Evolutionary conservation across 1,140 invertebrate species (phyloP).

Genomic region (Trachymyrmex cornetzi): DNA sequence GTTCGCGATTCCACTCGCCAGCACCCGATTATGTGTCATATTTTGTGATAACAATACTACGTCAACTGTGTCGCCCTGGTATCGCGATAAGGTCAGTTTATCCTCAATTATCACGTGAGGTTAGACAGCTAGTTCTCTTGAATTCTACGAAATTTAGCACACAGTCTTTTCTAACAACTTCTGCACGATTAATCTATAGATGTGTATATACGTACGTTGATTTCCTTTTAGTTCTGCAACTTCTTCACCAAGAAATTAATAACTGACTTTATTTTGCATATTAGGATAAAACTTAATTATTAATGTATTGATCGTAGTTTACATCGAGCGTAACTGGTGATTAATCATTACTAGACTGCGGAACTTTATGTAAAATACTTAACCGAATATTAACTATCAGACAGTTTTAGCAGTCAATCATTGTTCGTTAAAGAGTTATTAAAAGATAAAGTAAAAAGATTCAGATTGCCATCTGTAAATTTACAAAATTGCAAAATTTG

Average conservation of each 20-base stretch:
- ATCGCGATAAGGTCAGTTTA: slow-evolving; percentile 19
- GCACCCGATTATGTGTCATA: slow-evolving; percentile 45
- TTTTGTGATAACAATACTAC: slow-evolving; percentile 8
- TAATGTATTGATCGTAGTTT: background rate
- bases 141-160: background rate
- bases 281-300: background rate
- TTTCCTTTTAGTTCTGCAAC: background rate
- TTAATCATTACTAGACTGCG: too few species aligned
- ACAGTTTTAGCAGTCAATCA: too few species aligned
- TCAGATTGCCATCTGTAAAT: too few species aligned
- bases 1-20: background rate
- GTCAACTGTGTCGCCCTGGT: background rate
- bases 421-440: too few species aligned
- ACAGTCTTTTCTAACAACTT: background rate
- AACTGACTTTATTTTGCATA: background rate
- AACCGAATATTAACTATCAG: too few species aligned
- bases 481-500: too few species aligned
- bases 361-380: too few species aligned
- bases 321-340: background rate
- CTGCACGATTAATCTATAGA: slow-evolving; percentile 22
- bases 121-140: background rate
- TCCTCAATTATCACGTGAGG: background rate
- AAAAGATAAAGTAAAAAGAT: too few species aligned
- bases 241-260: background rate
- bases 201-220: background rate